Evolutionary conservation across 2,888 invertebrate species (phyloP).

Genomic region (Trichopria drosophilae): DNA sequence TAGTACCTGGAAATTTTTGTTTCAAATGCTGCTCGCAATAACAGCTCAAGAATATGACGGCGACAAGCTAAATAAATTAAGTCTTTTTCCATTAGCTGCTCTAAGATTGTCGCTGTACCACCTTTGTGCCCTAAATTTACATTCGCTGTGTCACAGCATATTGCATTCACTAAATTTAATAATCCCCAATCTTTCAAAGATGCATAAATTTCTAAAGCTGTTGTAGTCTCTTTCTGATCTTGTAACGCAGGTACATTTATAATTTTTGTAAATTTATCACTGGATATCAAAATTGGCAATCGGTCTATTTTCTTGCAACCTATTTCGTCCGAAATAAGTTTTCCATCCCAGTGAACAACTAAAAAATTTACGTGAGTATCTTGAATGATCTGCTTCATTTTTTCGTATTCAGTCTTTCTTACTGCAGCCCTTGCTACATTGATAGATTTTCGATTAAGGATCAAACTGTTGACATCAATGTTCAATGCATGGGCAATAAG

Average conservation of each 20-base stretch:
- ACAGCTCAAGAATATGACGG: conserved; percentile 41
- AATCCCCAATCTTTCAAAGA: conserved; percentile 9
- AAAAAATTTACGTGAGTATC: conserved; percentile 7
- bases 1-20: conserved; percentile 21
- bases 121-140: conserved; percentile 3
- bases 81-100: conserved; percentile 36
- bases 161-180: neutral
- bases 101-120: conserved; percentile 37
- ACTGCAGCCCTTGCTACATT: conserved; percentile 5
- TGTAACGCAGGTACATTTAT: conserved; percentile 19
- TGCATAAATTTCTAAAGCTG: conserved; percentile 4
- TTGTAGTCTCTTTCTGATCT: conserved; percentile 2
- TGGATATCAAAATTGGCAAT: conserved; percentile 18
- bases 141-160: neutral
- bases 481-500: conserved; percentile 12
- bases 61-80: conserved; percentile 41
- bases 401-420: conserved; percentile 4
- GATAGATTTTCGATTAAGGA: conserved; percentile 14
- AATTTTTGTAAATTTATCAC: conserved; percentile 7
- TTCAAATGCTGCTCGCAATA: conserved; percentile 25
- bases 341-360: conserved; percentile 28
- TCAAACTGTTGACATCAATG: conserved; percentile 11
- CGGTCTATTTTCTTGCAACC: conserved; percentile 11
- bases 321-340: conserved; percentile 15
- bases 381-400: conserved; percentile 11